Base-by-base conservation (phyloP, 2,888 invertebrate species). In the Tanypteryx hageni region DNA sequence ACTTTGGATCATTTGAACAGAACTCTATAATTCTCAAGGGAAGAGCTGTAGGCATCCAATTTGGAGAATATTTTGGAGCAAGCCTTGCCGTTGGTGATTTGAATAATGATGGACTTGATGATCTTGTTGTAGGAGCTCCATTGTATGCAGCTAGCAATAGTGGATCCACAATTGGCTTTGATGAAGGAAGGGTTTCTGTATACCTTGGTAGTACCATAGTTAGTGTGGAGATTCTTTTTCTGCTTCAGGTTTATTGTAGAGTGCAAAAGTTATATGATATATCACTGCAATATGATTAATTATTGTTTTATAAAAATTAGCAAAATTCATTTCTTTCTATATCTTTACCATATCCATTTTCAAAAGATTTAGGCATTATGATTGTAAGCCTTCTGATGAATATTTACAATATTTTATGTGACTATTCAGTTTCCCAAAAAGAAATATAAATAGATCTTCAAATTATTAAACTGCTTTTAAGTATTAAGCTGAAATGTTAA, bases 31-130 rank as follows among this genome's bases (percentile, higher is more conserved):
- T n/a, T 85, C 93, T 76, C 86, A 64, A 68, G 64, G 76, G 92
- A 0, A 95, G 95, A 93, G 93, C 96, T 0, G 0, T 94, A 44
- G 96, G 96, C 0, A 94, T 94, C 14, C 96, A 96, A 93, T 94
- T 96, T 92, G 97, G 97, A 0, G 96, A 96, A 94, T 97, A 97
- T 94, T 97, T 97, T 94, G 97, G 97, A 0, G 96, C 96, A 56
- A 94, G 96, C 4, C 94, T 97, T 14, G 94, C 96, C n/a, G 96
- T 96, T 7, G 96, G 96, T 84, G 97, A 97, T 94, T 94, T 97
- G 13, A 97, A 97, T 94, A 95, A 95, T 0, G 97, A 97, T 94
- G 96, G 95, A 0, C 95, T 95, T 18, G 96, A 96, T 93, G 97
- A 97, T 94, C 94, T 97, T 10, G 95, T 97, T 16, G 96, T 97